phyloP scores from a whole-genome alignment of 2,797 vertebrate species.

The Amniataba percoides region DNA sequence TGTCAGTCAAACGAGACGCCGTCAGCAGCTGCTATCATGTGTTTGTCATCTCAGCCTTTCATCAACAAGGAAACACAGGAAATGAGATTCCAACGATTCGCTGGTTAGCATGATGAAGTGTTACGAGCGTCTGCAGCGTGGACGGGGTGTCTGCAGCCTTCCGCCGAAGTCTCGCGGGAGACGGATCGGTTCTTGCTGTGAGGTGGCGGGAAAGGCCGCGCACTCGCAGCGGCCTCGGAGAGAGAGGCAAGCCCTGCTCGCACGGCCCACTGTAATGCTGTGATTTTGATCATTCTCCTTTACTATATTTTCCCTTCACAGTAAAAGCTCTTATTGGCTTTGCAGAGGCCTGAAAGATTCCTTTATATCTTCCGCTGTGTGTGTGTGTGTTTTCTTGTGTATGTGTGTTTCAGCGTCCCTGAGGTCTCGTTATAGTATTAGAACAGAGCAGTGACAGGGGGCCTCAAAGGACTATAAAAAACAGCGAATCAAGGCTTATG shows the following conservation, averaged over 20 bases:
- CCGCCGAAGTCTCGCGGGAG: constrained; percentile 33
- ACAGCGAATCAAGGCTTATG: constrained; percentile 49
- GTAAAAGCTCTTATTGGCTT: constrained; percentile 53
- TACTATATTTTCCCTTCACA: constrained; percentile 43
- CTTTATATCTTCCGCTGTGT: constrained; percentile 40
- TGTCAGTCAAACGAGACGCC: constrained; percentile 14
- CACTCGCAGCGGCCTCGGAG: constrained; percentile 22
- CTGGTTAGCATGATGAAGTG: constrained; percentile 38
- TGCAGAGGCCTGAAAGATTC: constrained; percentile 41
- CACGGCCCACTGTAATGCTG: constrained; percentile 13
- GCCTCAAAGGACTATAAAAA: constrained; percentile 65
- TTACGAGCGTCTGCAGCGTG: constrained; percentile 16
- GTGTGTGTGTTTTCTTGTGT: neutral
- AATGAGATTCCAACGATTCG: constrained; percentile 31
- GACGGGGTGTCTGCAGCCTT: constrained; percentile 28
- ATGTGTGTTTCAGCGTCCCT: constrained; percentile 52
- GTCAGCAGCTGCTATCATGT: constrained; percentile 23
- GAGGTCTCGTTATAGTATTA: constrained; percentile 71
- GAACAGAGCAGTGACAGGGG: constrained; percentile 63
- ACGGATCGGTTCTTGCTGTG: constrained; percentile 28
- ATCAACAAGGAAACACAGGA: constrained; percentile 22
- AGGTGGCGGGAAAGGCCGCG: constrained; percentile 22
- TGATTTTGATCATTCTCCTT: constrained; percentile 29
- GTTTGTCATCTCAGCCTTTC: constrained; percentile 46
- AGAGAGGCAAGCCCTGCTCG: constrained; percentile 11